Evolutionary conservation across 2,888 invertebrate species (phyloP).

Genomic region (Anoplius nigerrimus): DNA sequence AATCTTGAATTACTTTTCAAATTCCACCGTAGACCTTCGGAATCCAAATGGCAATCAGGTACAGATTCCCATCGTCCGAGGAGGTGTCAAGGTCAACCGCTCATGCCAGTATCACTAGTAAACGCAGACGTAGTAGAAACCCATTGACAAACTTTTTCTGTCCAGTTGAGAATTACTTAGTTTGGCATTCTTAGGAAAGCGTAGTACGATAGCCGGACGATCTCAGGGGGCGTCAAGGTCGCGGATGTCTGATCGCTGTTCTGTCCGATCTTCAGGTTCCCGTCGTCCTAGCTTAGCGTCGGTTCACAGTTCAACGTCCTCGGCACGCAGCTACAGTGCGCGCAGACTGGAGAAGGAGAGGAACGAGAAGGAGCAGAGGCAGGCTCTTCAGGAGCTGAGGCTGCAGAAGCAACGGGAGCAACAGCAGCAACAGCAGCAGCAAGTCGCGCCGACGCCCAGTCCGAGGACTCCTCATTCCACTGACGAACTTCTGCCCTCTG

Average conservation of each 20-base stretch:
- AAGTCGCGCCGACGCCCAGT: conserved; percentile 80
- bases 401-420: conserved; percentile 82
- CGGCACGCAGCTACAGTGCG: conserved; percentile 88
- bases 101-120: no score
- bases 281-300: conserved; percentile 92
- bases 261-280: conserved; percentile 80
- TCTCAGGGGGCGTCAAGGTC: neutral
- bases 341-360: conserved; percentile 87
- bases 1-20: no score
- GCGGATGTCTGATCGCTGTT: conserved; percentile 18
- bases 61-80: no score
- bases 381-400: conserved; percentile 84
- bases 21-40: no score
- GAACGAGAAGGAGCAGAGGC: conserved; percentile 87
- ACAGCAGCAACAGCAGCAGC: conserved; percentile 77
- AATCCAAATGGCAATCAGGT: conserved; percentile 33
- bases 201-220: conserved; percentile 1
- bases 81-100: neutral
- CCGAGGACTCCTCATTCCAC: conserved; percentile 89
- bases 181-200: conserved; percentile 14
- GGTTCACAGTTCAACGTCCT: conserved; percentile 89
- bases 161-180: conserved; percentile 27
- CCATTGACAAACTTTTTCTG: conserved; percentile 17
- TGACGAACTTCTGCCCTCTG: conserved; percentile 87
- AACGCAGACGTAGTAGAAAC: conserved; percentile 25